A percentile compares a stretch with the other conserved stretches of the same genome.
Evolutionary conservation across 2,797 vertebrate species (phyloP).

Genomic region (Micropoecilia bifurca): DNA sequence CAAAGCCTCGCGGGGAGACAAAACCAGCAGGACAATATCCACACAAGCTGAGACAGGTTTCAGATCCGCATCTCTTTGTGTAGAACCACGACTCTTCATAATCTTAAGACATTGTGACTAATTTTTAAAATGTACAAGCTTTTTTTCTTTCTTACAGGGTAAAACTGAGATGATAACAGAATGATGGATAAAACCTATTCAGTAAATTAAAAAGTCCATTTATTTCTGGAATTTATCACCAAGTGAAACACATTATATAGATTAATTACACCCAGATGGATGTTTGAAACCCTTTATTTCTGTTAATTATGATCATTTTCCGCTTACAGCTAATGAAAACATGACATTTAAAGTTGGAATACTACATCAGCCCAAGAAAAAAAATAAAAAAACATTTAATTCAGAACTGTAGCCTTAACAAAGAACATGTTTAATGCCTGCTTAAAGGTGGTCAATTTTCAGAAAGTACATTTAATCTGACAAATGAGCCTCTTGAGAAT

Average conservation of each 20-base stretch:
- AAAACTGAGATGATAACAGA: neutral
- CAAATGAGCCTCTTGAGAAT: neutral
- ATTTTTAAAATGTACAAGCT: neutral
- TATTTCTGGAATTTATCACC: no score
- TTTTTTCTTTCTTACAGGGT: neutral
- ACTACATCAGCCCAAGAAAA: no score
- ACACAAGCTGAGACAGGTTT: conserved; percentile 71
- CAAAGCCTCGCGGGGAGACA: conserved; percentile 83
- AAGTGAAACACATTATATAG: no score
- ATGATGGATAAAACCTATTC: neutral
- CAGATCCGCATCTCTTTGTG: neutral
- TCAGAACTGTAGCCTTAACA: no score
- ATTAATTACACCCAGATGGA: neutral
- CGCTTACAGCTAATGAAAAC: no score
- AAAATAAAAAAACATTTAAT: no score
- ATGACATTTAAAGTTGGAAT: no score
- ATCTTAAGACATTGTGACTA: neutral
- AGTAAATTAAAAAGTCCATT: no score
- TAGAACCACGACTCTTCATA: neutral
- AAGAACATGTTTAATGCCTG: no score
- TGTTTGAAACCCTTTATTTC: neutral
- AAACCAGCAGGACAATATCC: conserved; percentile 77
- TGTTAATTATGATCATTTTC: no score
- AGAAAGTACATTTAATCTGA: no score
- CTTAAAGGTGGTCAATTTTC: no score